Evolutionary conservation across 2,113 vertebrate species (phyloP), one percentile per base, ranked within the genome.

Genomic region (Urocitellus parryii): DNA sequence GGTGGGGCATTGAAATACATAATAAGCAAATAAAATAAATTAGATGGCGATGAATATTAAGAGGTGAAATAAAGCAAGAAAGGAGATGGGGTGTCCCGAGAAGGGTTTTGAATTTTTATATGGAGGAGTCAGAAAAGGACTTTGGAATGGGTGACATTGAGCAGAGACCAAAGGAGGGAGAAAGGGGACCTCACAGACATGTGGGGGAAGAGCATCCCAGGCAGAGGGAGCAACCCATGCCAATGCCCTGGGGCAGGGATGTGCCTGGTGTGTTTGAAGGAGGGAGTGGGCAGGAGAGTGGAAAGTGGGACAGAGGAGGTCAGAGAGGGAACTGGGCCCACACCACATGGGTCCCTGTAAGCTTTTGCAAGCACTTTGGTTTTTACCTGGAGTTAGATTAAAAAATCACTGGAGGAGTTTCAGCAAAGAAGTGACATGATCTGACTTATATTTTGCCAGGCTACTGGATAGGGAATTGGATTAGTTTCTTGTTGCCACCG

Each of bases 271-370:
- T 11, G 17, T 53, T 16, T 45, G 51, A 90, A 29, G 70, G 32
- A 77, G 45, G 0, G 48, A 25, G n/a, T 34, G 4, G 12, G 61
- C 17, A 22, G 86, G 24, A n/a, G 11, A 48, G 29, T 0, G 45
- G 3, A 8, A 16, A 53, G 85, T 6, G 4, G 16, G 7, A 24
- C 18, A 22, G 84, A 18, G 65, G 25, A 6, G 14, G 13, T 8
- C 13, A 9, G 77, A 14, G 10, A 4, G 9, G 18, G 12, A 12
- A 29, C 37, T n/a, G 32, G 24, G 5, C 68, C 1, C 8, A 4
- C 4, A 4, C 1, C 25, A 3, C 3, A 18, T 0, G 10, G 65
- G 73, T 51, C 24, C 27, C 18, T 8, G 25, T 0, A 11, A 20
- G 12, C 70, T 32, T 79, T 80, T 22, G 25, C 65, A 29, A 85